Evolutionary conservation across 1,140 invertebrate species (phyloP), one percentile per base, ranked within the genome.

Genomic region (Rhagoletis zephyria): DNA sequence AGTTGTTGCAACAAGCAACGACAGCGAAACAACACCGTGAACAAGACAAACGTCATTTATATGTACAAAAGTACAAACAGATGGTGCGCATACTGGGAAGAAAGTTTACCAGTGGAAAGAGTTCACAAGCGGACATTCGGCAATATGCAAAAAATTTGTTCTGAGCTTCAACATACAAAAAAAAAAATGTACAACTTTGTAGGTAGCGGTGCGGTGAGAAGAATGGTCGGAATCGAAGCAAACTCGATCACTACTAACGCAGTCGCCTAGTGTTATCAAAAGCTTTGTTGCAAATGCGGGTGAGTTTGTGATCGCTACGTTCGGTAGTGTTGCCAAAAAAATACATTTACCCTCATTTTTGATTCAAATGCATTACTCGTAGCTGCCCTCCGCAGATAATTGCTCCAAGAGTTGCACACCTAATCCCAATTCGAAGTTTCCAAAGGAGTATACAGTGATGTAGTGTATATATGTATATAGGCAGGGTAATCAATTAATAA

Each of bases 1-100:
- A 81, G 74, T 81, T 81, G 74, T 81, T 81, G 74, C 74, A 81
- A 81, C 74, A 81, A n/a, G 74, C 74, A 51, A 59, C 48, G 74
- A 81, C 74, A 81, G 42, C 74, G 4, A 81, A 81, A 81, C 74
- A 81, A 59, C 74, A 81, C 74, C 48, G 45, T 7, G 14, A 56
- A 81, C 74, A 56, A 56, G 42, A n/a, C 74, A 81, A 14, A 19
- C n/a, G 48, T 16, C 10, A 16, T 10, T 16, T 16, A 64, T 64
- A 64, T 30, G 30, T 30, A 30, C 63, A 16, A 14, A 67, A 19
- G 4, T 67, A 9, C 64, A 67, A 4, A 51, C 74, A 81, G 74
- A 81, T 81, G 74, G 74, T 5, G 14, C 48, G 51, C 48, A 56
- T 56, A 81, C 74, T 19, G 48, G n/a, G 7, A 81, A 56, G 74